Base-by-base conservation (phyloP, 1,140 invertebrate species). In the Lucilia cuprina region DNA sequence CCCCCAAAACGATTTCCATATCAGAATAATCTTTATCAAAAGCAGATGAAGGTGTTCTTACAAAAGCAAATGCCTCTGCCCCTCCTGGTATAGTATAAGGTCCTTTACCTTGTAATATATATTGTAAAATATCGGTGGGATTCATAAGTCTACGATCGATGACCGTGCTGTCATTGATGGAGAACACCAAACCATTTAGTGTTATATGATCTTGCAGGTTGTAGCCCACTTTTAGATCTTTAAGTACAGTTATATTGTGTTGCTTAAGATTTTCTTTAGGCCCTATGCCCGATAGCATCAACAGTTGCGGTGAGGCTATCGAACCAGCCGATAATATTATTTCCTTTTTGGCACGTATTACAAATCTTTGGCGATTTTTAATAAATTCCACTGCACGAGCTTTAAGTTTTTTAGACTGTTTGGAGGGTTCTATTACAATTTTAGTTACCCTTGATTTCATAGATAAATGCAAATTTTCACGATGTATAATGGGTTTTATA, bases 121-220 rank as follows among this genome's bases (percentile, higher is more conserved):
- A 95, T 4, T 93, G 91, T 2, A 93, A 86, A 3, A 93, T 92
- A 80, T 93, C 92, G n/a, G 88, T 80, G 8, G 94, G 93, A 88
- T 93, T 93, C 0, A 89, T 82, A 3, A 91, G 82, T 9, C 86
- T 85, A 0, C 85, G 86, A 85, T 91, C 91, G 13, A 94, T 91
- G 7, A 94, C 92, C 4, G 93, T 92, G 1, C 92, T 93, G 50
- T 94, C 92, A 85, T 96, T 95, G 0, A 95, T 93, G 35, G 94
- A 90, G 86, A 95, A 96, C 0, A 93, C 94, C 82, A 96, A 91
- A 2, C 94, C 94, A 25, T 94, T 94, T 75, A 95, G 93, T 0
- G 94, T 95, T 21, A 96, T 93, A 86, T 97, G 96, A 89, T 96
- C 96, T 87, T 96, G 94, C 0, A 97, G 92, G 89, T 97, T 97